Base-by-base conservation (phyloP, 2,888 invertebrate species). In the Limnephilus lunatus region DNA sequence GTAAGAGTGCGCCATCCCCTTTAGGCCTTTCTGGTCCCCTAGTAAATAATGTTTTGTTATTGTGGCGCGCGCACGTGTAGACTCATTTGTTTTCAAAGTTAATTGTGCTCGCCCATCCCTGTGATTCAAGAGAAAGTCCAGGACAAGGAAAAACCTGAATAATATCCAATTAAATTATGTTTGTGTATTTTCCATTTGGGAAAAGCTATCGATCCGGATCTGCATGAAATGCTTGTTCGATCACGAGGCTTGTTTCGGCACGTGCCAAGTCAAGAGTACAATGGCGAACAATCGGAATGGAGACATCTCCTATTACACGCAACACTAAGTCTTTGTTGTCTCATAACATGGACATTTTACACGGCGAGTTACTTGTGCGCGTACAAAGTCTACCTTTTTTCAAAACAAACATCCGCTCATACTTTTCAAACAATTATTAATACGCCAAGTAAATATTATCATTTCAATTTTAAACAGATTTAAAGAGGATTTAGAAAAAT, bases 381-480 rank as follows among this genome's bases (percentile, higher is more conserved):
- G 12, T 48, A 48, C n/a, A 39, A 7, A 68, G n/a, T 9, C 1
- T 9, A n/a, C 68, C n/a, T 68, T 68, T n/a, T 25, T 25, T 25
- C 25, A 48, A 48, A 44, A 44, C 44, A 30, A 86, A 35, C n/a
- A 30, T 15, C 44, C 86, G 86, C 44, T n/a, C 39, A 81, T 19
- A 39, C 81, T 89, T 82, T 14, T 82, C 82, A 82, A 90, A 35
- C n/a, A 82, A 81, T 35, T 68, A 68, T 68, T 82, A 90, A 90
- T 90, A 48, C 32, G 90, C 44, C 19, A 82, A 31, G 35, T 30
- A 90, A 25, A 90, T 90, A 90, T 90, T 90, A 81, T 48, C 85
- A 68, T 91, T 91, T 91, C 81, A 88, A 91, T 87, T 91, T 91
- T 89, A 89, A 89, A 89, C 89, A 89, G 89, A 89, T 89, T 89